Conservation (phyloP, 64 coral and sea anemone species). For the Pachyseris speciosa region DNA sequence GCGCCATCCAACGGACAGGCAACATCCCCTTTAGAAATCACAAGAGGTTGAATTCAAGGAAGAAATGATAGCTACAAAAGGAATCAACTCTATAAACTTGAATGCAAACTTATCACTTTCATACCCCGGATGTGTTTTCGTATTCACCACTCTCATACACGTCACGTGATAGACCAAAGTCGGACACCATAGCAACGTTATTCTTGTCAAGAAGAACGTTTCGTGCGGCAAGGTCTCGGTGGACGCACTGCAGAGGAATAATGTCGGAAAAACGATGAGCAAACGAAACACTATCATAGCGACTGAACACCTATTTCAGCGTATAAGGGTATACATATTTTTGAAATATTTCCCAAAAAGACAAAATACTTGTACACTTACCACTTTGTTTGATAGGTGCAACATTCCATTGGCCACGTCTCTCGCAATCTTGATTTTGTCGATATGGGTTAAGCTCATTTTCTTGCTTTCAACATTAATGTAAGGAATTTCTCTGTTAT, state of each 20-base stretch:
- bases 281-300: background rate
- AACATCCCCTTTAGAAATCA: background rate
- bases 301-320: background rate
- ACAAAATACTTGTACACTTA: background rate
- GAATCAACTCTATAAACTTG: background rate
- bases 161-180: slow-evolving; percentile 25
- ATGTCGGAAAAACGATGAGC: background rate
- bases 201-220: slow-evolving; percentile 8
- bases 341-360: no score
- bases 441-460: background rate
- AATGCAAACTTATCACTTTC: background rate
- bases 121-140: background rate
- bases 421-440: background rate
- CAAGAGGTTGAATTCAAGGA: background rate
- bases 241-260: background rate
- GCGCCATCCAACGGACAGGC: slow-evolving; percentile 66
- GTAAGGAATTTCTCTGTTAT: slow-evolving; percentile 5
- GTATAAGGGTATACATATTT: background rate
- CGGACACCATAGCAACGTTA: slow-evolving; percentile 21
- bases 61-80: background rate
- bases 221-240: slow-evolving; percentile 11
- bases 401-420: slow-evolving; percentile 15
- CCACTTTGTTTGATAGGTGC: background rate
- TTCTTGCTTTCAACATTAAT: background rate
- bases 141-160: slow-evolving; percentile 27